Percentiles rank a stretch among this genome's conserved stretches.
Evolutionary conservation across 2,797 vertebrate species (phyloP).

Genomic region (Gymnoscopelus microlampas): DNA sequence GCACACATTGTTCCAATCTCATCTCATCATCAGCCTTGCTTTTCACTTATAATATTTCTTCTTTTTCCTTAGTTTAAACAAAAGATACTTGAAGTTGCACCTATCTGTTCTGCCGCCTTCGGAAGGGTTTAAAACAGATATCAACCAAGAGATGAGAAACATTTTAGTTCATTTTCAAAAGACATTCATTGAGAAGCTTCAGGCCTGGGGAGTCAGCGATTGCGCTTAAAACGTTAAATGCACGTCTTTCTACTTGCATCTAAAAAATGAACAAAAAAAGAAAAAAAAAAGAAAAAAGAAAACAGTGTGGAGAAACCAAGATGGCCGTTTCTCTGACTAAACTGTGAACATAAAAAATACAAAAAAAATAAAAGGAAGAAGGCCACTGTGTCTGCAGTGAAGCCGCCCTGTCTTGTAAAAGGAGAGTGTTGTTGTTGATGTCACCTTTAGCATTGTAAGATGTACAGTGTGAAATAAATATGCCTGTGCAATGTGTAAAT

Average conservation of each 20-base stretch:
- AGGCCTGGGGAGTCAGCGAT: slow-evolving; percentile 79
- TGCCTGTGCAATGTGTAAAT: slow-evolving; percentile 93
- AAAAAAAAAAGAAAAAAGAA: slow-evolving; percentile 73
- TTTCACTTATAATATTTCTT: slow-evolving; percentile 16
- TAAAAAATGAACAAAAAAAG: slow-evolving; percentile 79
- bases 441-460: slow-evolving; percentile 88
- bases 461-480: slow-evolving; percentile 91
- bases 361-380: slow-evolving; percentile 73
- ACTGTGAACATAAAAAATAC: slow-evolving; percentile 79
- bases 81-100: slow-evolving; percentile 69
- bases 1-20: slow-evolving; percentile 10
- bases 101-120: slow-evolving; percentile 65
- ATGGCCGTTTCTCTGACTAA: slow-evolving; percentile 82
- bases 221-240: slow-evolving; percentile 81
- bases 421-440: slow-evolving; percentile 87
- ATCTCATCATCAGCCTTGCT: slow-evolving; percentile 1
- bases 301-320: slow-evolving; percentile 78
- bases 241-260: slow-evolving; percentile 90
- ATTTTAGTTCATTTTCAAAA: slow-evolving; percentile 68
- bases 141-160: slow-evolving; percentile 65
- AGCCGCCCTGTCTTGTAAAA: slow-evolving; percentile 83
- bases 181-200: slow-evolving; percentile 73
- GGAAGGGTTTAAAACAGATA: slow-evolving; percentile 46
- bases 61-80: slow-evolving; percentile 36
- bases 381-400: slow-evolving; percentile 82